Evolutionary conservation across 2,888 invertebrate genomes (phyloP), one percentile per base, ranked within the genome.

Genomic region (Uropetala carovei): DNA sequence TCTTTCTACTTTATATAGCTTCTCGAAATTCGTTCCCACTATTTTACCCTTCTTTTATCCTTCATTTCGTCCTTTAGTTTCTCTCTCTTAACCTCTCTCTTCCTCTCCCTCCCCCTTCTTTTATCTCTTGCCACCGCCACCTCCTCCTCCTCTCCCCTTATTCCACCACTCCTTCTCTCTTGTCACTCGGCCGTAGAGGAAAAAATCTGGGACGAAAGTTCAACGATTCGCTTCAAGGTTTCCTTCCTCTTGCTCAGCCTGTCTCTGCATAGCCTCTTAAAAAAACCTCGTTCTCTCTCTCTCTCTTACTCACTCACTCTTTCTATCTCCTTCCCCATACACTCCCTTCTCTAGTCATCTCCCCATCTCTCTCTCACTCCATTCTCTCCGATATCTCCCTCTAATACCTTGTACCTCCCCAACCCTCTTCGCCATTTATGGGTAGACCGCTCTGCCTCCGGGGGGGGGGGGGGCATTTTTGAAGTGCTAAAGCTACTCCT

Each of bases 191-290:
- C 59, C 58, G 60, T 60, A 56, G 68, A 68, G 89, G 89, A 64
- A 89, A 89, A 89, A 89, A 89, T 89, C 89, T 89, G 68, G 89
- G 89, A 89, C 89, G 64, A 64, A 64, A 89, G 89, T 89, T 89
- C 89, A 89, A 89, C 89, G 89, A 60, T 89, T 89, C 89, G n/a
- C 89, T 89, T 89, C 89, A 89, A 89, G 89, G 89, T 89, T 89
- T 89, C 89, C 89, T 89, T 89, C 89, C 89, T 89, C 86, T 60
- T 86, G 60, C 60, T 89, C 60, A 18, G 60, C 64, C 16, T 58
- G 58, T 27, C 58, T 58, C 58, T 59, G 43, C 75, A 75, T 75
- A 75, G 75, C 75, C 75, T 75, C 75, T 75, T 75, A 75, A 75
- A 75, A 75, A 68, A 75, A 75, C 27, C 75, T 64, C 60, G 30